Base-by-base conservation (phyloP, 2,113 vertebrate genomes). In the Thomomys bottae region DNA sequence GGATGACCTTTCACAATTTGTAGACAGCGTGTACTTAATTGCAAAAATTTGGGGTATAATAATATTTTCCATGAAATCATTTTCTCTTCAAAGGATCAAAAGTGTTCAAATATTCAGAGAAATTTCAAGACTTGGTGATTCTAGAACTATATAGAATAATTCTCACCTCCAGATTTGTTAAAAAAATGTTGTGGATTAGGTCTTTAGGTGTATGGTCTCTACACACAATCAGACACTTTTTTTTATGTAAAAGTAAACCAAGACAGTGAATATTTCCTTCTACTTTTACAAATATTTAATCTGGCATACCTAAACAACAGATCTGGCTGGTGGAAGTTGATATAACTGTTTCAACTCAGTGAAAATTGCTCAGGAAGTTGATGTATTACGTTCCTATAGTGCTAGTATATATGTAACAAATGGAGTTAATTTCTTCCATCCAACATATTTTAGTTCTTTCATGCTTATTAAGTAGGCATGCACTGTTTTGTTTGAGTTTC, bases 251-350 rank as follows among this genome's bases (percentile, higher is more conserved):
- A 91, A 45, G 45, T 57, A 95, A 68, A 86, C 1, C 84, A 70
- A 12, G n/a, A 3, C 40, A 77, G 21, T 80, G n/a, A 82, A 72
- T 90, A 23, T 80, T 71, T 85, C 72, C 67, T 76, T 71, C 63
- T 88, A 40, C 66, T 92, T 93, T 80, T 49, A 68, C 72, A 93
- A 93, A 90, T 88, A 82, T 91, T 85, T 88, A 76, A 85, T 66
- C 78, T 91, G 78, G 34, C 18, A 72, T 79, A 40, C 36, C 30
- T 34, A 88, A 72, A 42, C 75, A 90, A 87, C 1, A 73, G 28
- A 71, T 87, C 42, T 42, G 10, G 8, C 23, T 82, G 28, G 54
- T 81, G 23, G 76, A 88, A 83, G 66, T 12, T 64, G 30, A 71
- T 75, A 30, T 32, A 87, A 79, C 5, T 86, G 18, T 71, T 88